Evolutionary conservation across 2,888 invertebrate genomes (phyloP).

Genomic region (Epsilonema sp.): DNA sequence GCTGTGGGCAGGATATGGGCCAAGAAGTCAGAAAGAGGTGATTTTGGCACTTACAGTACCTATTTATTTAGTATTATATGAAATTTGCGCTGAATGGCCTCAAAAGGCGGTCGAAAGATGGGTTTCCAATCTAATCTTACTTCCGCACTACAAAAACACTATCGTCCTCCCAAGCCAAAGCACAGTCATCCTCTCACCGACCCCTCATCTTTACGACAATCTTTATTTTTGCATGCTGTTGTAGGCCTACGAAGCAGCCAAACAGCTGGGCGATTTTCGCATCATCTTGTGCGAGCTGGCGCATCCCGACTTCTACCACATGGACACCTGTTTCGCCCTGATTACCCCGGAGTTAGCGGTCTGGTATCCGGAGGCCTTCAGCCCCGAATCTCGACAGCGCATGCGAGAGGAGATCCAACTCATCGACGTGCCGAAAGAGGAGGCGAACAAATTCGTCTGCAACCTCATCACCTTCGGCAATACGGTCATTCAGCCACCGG

Average conservation of each 20-base stretch:
- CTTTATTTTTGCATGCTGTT: too few relatives aligned
- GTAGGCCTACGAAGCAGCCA: slow-evolving; percentile 4
- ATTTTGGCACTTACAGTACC: too few relatives aligned
- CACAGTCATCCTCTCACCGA: too few relatives aligned
- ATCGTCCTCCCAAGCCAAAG: too few relatives aligned
- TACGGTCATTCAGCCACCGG: slow-evolving; percentile 21
- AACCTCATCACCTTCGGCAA: slow-evolving; percentile 4
- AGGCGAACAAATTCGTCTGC: slow-evolving; percentile 8
- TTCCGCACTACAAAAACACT: too few relatives aligned
- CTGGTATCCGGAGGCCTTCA: slow-evolving; percentile 8
- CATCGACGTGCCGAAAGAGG: slow-evolving; percentile 5
- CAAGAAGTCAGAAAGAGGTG: slow-evolving; percentile 18
- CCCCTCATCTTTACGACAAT: too few relatives aligned
- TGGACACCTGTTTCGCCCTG: slow-evolving; percentile 7
- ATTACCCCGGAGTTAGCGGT: slow-evolving; percentile 1
- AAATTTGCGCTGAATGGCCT: too few relatives aligned
- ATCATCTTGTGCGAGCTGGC: slow-evolving; percentile 7
- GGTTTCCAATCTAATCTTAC: background rate
- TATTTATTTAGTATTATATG: too few relatives aligned
- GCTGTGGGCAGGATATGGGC: slow-evolving; percentile 26
- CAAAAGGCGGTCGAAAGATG: too few relatives aligned
- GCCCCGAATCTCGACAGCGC: background rate
- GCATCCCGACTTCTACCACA: slow-evolving; percentile 5
- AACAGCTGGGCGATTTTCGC: slow-evolving; percentile 1
- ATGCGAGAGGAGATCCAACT: slow-evolving; percentile 1